phyloP scores from a whole-genome alignment of 2,113 vertebrate genomes.

The Leucopsar rothschildi region DNA sequence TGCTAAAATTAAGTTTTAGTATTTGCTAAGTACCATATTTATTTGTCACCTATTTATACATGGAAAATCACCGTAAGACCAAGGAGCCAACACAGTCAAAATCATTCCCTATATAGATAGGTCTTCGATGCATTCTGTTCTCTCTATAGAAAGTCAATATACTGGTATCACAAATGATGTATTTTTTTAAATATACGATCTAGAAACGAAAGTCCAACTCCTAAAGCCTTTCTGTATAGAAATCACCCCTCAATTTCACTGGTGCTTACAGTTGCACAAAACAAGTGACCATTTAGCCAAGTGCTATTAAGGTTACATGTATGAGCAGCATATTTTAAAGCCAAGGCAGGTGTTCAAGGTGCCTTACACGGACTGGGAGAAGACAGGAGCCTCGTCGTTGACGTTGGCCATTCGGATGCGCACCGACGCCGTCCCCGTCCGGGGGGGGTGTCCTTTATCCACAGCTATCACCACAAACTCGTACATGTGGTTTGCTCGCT shows the following conservation, averaged over 20 bases:
- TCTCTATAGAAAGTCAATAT: not conserved
- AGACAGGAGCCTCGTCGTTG: constrained; percentile 85
- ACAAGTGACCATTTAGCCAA: not conserved
- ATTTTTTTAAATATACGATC: not conserved
- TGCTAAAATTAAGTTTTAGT: not conserved
- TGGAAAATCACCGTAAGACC: not conserved
- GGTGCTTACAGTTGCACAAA: not conserved
- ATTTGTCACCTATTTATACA: not conserved
- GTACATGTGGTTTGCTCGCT: constrained; percentile 85
- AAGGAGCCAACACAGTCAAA: not conserved
- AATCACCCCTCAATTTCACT: not conserved
- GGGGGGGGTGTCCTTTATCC: constrained; percentile 80
- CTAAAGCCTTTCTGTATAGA: not conserved
- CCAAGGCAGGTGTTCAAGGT: fast-evolving
- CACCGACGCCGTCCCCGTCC: constrained; percentile 83
- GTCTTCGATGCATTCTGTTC: not conserved
- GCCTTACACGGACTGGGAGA: constrained; percentile 82
- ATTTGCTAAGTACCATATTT: not conserved
- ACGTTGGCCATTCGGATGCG: constrained; percentile 81
- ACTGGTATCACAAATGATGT: not conserved
- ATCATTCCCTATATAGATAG: not conserved
- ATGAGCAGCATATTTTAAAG: not conserved
- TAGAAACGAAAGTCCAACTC: not conserved
- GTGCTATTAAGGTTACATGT: not conserved
- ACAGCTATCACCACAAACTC: constrained; percentile 88